A percentile compares a stretch with the other conserved stretches of the same genome.
Conservation (phyloP, 2,113 vertebrate species). For the Motacilla alba region DNA sequence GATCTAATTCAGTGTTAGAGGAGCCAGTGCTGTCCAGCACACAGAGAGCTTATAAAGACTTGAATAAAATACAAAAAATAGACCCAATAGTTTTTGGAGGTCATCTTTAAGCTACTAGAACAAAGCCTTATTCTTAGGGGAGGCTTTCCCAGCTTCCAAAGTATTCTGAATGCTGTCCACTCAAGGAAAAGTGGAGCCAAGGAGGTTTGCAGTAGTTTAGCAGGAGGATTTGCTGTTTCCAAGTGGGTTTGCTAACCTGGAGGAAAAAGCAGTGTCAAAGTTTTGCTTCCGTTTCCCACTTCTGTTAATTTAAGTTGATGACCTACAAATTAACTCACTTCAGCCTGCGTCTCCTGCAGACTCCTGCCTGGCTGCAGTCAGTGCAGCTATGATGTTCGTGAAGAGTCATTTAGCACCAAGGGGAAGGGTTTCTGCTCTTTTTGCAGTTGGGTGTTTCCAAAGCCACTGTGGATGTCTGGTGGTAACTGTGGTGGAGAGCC, state of each 20-base stretch:
- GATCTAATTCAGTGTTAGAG: background rate
- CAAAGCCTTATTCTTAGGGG: conserved; percentile 15
- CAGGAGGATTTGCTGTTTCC: background rate
- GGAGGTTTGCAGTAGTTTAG: background rate
- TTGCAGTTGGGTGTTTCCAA: background rate
- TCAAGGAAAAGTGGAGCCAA: background rate
- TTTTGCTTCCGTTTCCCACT: conserved; percentile 9
- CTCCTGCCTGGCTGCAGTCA: background rate
- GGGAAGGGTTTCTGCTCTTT: background rate
- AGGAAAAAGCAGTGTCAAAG: background rate
- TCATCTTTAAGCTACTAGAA: conserved; percentile 22
- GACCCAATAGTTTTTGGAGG: background rate
- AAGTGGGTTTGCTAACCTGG: background rate
- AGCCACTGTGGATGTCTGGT: accelerated
- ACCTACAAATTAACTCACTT: background rate
- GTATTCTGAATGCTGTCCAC: background rate
- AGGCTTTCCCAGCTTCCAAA: background rate
- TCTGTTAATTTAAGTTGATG: background rate
- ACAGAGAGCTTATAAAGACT: background rate
- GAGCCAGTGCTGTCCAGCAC: background rate
- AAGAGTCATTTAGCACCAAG: background rate
- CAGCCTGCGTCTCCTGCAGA: background rate
- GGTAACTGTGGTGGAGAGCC: background rate
- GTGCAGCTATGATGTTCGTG: accelerated
- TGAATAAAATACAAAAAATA: background rate